Conservation (phyloP, 2,113 vertebrate genomes). For the Pygoscelis antarcticus region DNA sequence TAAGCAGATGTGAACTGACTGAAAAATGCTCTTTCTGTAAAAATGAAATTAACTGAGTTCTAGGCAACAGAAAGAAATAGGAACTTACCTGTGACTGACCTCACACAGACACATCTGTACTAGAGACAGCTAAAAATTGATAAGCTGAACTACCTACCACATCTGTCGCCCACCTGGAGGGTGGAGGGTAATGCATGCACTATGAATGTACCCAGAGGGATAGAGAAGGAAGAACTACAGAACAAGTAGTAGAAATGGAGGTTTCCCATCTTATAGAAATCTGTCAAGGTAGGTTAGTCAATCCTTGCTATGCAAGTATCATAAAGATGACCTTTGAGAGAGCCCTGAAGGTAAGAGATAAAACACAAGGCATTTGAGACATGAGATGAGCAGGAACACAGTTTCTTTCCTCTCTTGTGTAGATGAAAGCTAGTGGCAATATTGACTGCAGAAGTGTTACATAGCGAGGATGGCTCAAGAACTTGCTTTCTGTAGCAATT, state of each 20-base stretch:
- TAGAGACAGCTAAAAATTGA: not conserved
- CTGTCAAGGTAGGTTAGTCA: not conserved
- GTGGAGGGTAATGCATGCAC: not conserved
- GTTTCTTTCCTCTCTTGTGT: not conserved
- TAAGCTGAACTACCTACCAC: not conserved
- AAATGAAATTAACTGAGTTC: not conserved
- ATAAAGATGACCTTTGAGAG: not conserved
- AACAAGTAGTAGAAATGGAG: not conserved
- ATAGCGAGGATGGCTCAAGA: not conserved
- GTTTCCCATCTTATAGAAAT: not conserved
- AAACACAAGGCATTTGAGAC: not conserved
- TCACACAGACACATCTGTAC: not conserved
- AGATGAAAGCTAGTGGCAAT: not conserved
- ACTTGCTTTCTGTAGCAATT: not conserved
- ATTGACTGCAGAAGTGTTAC: not conserved
- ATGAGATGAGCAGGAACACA: not conserved
- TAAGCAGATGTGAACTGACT: not conserved
- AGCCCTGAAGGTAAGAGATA: not conserved
- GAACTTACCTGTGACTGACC: not conserved
- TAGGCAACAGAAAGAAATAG: not conserved
- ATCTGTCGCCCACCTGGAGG: not conserved
- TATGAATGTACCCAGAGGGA: not conserved
- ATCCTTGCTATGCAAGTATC: not conserved
- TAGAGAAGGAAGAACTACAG: not conserved
- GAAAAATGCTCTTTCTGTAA: not conserved